phyloP scores from a whole-genome alignment of 2,888 invertebrate genomes.

The Clistopyga incitator region DNA sequence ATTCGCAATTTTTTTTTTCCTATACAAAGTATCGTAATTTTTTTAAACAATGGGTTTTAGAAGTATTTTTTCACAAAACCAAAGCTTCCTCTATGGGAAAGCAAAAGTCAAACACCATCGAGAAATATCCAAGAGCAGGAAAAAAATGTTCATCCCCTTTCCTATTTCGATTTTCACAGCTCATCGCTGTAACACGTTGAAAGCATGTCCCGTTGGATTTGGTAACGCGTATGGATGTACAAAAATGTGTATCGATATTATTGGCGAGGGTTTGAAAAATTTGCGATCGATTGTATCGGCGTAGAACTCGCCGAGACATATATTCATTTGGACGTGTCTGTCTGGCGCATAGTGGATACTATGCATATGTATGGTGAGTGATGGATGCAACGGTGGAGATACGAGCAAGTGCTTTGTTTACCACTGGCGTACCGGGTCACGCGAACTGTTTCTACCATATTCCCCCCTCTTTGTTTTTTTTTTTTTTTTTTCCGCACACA shows the following conservation, averaged over 20 bases:
- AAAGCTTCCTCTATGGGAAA: too few species aligned
- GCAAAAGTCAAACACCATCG: too few species aligned
- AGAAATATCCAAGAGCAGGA: too few species aligned
- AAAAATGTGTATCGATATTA: slow-evolving; percentile 10
- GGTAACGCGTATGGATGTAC: background rate
- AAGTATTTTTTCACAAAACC: too few species aligned
- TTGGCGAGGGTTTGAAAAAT: slow-evolving; percentile 19
- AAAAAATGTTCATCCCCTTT: too few species aligned
- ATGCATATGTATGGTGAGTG: slow-evolving; percentile 65
- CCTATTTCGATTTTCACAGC: too few species aligned
- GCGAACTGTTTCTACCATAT: slow-evolving; percentile 66
- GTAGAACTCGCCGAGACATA: slow-evolving; percentile 2
- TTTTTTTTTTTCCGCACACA: slow-evolving; percentile 34
- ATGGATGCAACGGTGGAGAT: slow-evolving; percentile 73
- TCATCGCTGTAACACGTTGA: too few species aligned
- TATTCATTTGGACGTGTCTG: slow-evolving; percentile 43
- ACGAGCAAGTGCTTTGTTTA: slow-evolving; percentile 76
- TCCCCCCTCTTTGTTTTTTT: slow-evolving; percentile 59
- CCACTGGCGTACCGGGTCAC: slow-evolving; percentile 69
- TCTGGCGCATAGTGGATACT: slow-evolving; percentile 23
- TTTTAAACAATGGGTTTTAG: background rate
- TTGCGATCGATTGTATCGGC: background rate
- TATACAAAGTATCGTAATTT: background rate
- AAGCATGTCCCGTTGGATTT: background rate
- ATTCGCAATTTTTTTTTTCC: background rate